Percentiles rank a stretch among this genome's conserved stretches.
phyloP scores from a whole-genome alignment of 2,797 vertebrate genomes.

The Macropus fuliginosus region DNA sequence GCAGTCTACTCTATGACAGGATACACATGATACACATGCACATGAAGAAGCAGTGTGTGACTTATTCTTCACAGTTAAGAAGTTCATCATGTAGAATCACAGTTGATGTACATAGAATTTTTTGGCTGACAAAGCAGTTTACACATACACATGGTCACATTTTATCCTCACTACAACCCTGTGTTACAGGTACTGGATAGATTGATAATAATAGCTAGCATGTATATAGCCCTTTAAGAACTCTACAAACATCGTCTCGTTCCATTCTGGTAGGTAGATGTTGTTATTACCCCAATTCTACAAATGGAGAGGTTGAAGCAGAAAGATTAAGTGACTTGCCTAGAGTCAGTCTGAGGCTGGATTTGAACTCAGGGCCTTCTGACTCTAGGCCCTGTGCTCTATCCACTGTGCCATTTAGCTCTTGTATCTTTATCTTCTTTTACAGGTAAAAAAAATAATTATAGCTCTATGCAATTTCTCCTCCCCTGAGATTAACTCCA shows the following conservation, averaged over 20 bases:
- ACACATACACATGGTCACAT: not conserved
- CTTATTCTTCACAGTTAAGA: conserved; percentile 43
- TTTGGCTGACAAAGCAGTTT: not conserved
- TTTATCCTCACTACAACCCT: not conserved
- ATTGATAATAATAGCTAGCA: too few species aligned
- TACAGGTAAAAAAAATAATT: not conserved
- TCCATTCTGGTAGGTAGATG: not conserved
- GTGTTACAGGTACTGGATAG: not conserved
- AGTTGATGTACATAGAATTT: not conserved
- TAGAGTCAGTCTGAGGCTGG: not conserved
- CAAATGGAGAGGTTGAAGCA: not conserved
- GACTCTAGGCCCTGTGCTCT: not conserved
- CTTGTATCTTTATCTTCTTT: not conserved
- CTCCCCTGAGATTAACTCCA: not conserved
- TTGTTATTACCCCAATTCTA: not conserved
- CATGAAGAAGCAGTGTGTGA: not conserved
- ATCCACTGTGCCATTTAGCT: not conserved
- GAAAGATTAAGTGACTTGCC: not conserved
- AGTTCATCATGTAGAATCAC: conserved; percentile 48
- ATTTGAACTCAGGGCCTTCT: not conserved
- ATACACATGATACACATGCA: not conserved
- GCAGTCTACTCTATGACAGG: not conserved
- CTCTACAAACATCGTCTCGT: not conserved
- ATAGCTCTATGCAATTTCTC: not conserved
- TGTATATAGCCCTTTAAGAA: not conserved